Percentiles rank a stretch among this genome's conserved stretches.
Conservation (phyloP, 2,888 invertebrate species). For the Seira musarum region DNA sequence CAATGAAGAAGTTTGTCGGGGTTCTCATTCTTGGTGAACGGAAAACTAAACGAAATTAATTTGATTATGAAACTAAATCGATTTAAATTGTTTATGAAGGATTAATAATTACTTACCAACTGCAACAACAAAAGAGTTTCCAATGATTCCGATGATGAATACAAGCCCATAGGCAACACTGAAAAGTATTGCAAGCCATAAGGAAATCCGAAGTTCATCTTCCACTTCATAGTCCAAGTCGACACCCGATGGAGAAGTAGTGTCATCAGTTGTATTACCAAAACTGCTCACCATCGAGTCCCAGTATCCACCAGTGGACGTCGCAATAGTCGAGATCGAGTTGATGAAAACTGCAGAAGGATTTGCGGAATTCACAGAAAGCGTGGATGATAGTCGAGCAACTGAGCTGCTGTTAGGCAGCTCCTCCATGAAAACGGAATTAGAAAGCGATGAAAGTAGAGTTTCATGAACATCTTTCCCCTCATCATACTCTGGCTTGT, state of each 20-base stretch:
- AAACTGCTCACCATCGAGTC: conserved; percentile 23
- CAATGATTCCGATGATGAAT: conserved; percentile 88
- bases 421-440: conserved; percentile 37
- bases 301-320: conserved; percentile 43
- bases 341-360: conserved; percentile 22
- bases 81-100: too few species aligned
- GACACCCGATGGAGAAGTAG: conserved; percentile 22
- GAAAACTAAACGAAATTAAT: conserved; percentile 75
- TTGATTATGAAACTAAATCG: too few species aligned
- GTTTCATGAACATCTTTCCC: not conserved
- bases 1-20: conserved; percentile 95
- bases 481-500: not conserved
- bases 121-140: conserved; percentile 91
- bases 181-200: conserved; percentile 74
- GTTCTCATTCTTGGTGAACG: conserved; percentile 92
- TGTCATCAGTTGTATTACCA: conserved; percentile 4
- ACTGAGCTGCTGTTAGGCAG: conserved; percentile 7
- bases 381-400: conserved; percentile 27
- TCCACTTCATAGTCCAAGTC: conserved; percentile 31
- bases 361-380: conserved; percentile 35
- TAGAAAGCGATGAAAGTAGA: not conserved
- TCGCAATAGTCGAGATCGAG: conserved; percentile 44
- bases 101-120: too few species aligned
- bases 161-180: conserved; percentile 90
- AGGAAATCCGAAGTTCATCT: conserved; percentile 54